A percentile compares a stretch with the other conserved stretches of the same genome.
Conservation (phyloP, 2,888 invertebrate species). For the Vanessa cardui region DNA sequence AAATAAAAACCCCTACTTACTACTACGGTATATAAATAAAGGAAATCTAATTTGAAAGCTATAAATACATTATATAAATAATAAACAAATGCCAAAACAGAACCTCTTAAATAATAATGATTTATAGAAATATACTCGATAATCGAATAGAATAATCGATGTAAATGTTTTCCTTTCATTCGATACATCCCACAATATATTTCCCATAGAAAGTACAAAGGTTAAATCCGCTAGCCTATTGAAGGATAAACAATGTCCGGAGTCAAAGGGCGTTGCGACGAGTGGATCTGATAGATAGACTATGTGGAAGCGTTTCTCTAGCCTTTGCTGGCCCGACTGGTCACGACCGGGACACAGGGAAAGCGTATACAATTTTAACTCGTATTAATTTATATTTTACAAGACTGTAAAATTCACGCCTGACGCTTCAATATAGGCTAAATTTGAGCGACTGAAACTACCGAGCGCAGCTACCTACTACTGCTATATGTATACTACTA, state of each 20-base stretch:
- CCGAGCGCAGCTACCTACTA: no score
- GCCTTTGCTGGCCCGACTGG: constrained; percentile 55
- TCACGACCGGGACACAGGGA: constrained; percentile 42
- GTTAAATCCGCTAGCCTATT: constrained; percentile 11
- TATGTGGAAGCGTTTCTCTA: constrained; percentile 53
- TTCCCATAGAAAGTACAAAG: constrained; percentile 8
- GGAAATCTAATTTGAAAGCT: no score
- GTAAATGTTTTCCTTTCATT: neutral
- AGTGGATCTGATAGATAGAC: neutral
- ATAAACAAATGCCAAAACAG: no score
- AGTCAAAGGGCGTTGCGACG: constrained; percentile 62
- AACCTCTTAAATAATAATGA: no score
- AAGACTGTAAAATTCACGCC: no score
- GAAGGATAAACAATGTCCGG: constrained; percentile 25
- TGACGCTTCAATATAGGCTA: no score
- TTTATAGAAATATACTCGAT: no score
- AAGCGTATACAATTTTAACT: constrained; percentile 12
- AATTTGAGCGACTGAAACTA: no score
- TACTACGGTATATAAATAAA: no score
- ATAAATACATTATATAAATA: no score
- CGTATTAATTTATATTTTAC: neutral
- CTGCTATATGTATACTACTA: no score
- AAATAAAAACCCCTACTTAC: no score
- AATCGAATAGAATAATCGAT: neutral
- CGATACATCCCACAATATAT: neutral